Base-by-base conservation (phyloP, 2,113 vertebrate genomes). In the Campylomormyrus tamandua region DNA sequence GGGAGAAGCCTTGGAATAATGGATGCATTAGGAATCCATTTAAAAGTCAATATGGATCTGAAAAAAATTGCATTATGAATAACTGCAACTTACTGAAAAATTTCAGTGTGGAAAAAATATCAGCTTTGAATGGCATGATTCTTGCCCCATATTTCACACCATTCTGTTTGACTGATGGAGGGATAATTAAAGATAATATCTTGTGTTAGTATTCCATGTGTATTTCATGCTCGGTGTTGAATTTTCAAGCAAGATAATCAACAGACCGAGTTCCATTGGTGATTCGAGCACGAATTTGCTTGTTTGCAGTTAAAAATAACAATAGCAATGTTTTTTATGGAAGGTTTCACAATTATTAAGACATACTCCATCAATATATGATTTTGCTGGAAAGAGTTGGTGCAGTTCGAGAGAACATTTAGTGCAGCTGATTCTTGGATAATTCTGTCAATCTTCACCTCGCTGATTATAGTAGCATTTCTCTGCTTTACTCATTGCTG, bases 31-130 rank as follows among this genome's bases (percentile, higher is more conserved):
- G 90, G 85, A 84, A 91, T 90, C 91, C 90, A 92, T 92, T 92
- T 92, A 91, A 92, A 92, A 92, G 91, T 92, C 91, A 91, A 92
- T 92, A 92, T 91, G 87, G 91, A 92, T 89, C 89, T 77, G 39
- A 77, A 90, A 66, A 70, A 83, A 88, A 88, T 90, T 85, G 89
- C 88, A 90, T 92, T 92, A 92, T 92, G 90, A 92, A 90, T 90
- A 92, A 91, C 90, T 91, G 87, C 89, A 92, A 90, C 88, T 90
- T 91, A 92, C 90, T 89, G 77, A 88, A 89, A 88, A 87, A 62
- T 85, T 89, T 77, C 87, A 39, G 56, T 85, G 17, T 11, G 50
- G 58, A 83, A 87, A 53, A 90, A 89, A 91, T 80, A 42, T 80
- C 87, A 87, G 89, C 74, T 88, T 42, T 39, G 87, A 45, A 45